Evolutionary conservation across 2,113 vertebrate species (phyloP).

Genomic region (Prunella himalayana): DNA sequence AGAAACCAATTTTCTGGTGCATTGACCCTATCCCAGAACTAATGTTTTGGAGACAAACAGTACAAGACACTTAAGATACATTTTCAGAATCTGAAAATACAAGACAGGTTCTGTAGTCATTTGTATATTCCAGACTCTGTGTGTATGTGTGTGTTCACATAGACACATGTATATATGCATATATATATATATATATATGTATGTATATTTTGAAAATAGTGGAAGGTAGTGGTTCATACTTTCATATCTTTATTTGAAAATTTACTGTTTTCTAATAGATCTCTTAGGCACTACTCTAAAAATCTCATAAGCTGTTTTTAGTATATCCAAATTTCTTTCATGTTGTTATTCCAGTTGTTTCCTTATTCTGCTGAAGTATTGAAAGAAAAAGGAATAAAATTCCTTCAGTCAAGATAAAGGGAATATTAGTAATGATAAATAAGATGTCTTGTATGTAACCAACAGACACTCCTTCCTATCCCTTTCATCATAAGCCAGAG

Average conservation of each 20-base stretch:
- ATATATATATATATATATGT: fast-evolving
- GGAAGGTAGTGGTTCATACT: too few relatives aligned
- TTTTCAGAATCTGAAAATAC: background rate
- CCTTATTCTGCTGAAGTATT: background rate
- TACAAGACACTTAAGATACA: background rate
- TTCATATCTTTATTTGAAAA: background rate
- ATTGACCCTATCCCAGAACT: background rate
- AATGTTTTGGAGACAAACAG: background rate
- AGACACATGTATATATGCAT: fast-evolving
- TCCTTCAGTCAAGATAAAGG: background rate
- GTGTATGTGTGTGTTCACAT: fast-evolving
- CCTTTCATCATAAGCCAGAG: conserved; percentile 23
- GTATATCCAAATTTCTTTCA: background rate
- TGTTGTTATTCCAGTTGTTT: background rate
- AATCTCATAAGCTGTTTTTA: background rate
- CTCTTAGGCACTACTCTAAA: background rate
- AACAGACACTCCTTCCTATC: background rate
- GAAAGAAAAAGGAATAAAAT: background rate
- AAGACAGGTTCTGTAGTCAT: background rate
- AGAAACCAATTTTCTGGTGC: background rate
- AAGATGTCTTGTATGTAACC: background rate
- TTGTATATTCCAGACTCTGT: background rate
- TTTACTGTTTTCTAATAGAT: background rate
- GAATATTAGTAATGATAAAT: background rate
- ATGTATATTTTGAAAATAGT: too few relatives aligned